phyloP scores from a whole-genome alignment of 2,888 invertebrate genomes.

The Halictus quadricinctus region DNA sequence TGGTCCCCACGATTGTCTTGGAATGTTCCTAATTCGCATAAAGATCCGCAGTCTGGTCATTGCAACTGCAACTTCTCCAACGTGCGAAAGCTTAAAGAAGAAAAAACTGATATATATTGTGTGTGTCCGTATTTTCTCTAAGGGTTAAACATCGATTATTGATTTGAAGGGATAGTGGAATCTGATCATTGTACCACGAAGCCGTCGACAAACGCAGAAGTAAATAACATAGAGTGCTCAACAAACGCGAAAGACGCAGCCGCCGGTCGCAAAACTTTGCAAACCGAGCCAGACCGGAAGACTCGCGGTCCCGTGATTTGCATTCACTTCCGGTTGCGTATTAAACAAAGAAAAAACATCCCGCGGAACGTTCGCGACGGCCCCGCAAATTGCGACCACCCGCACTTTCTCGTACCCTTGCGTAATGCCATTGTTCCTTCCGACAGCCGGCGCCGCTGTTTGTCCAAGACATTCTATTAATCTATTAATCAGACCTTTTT shows the following conservation, averaged over 20 bases:
- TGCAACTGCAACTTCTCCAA: too few species aligned
- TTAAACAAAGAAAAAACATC: slow-evolving; percentile 5
- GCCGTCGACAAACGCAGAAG: background rate
- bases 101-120: too few species aligned
- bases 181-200: too few species aligned
- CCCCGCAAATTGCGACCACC: background rate
- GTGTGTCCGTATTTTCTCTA: too few species aligned
- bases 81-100: too few species aligned
- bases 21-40: too few species aligned
- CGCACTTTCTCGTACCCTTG: background rate
- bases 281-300: background rate
- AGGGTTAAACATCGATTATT: too few species aligned
- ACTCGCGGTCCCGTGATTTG: slow-evolving; percentile 13
- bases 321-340: slow-evolving; percentile 22
- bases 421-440: background rate
- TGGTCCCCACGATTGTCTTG: too few species aligned
- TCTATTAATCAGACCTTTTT: too few species aligned
- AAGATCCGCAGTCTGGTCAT: too few species aligned
- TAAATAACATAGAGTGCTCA: background rate
- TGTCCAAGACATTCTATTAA: background rate
- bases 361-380: background rate
- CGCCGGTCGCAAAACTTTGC: slow-evolving; percentile 2
- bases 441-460: background rate
- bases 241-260: background rate
- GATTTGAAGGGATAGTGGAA: too few species aligned